These are phyloP conservation scores for Xiphias gladius DNA, from an alignment of 2,113 vertebrate genomes.

Conservation along the genomic window DNA sequence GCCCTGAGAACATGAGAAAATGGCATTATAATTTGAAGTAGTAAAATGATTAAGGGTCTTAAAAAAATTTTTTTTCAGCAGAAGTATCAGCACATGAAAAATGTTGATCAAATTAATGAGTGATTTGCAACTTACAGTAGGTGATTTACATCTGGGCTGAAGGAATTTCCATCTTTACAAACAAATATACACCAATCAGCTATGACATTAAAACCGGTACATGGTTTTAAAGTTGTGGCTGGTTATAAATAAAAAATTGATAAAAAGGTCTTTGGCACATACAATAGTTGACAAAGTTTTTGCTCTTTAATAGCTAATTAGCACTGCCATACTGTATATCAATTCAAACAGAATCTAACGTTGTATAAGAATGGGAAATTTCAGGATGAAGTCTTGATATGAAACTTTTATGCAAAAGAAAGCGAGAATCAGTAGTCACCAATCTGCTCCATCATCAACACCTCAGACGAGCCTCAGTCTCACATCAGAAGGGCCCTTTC, in stretches of 20 bases:
- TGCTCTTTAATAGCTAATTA: too few relatives aligned
- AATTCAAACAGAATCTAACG: background rate
- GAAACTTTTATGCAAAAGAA: too few relatives aligned
- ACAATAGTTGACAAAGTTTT: too few relatives aligned
- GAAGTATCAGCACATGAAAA: background rate
- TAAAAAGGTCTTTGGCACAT: too few relatives aligned
- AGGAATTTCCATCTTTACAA: background rate
- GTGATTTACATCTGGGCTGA: background rate
- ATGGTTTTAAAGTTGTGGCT: too few relatives aligned
- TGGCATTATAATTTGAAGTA: background rate
- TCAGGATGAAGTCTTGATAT: background rate
- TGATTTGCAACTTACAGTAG: background rate
- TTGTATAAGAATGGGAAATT: background rate
- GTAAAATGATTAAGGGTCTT: too few relatives aligned
- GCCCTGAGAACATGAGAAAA: too few relatives aligned
- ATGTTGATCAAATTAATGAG: background rate
- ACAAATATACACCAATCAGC: background rate
- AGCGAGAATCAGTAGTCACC: slow-evolving; percentile 54
- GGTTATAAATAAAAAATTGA: too few relatives aligned
- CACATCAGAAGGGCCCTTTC: slow-evolving; percentile 59
- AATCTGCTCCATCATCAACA: slow-evolving; percentile 42
- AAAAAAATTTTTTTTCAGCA: background rate
- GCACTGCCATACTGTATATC: too few relatives aligned
- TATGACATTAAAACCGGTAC: too few relatives aligned
- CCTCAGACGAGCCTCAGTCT: slow-evolving; percentile 50